Conservation (phyloP, 2,888 invertebrate species). For the Ariolimax columbianus region DNA sequence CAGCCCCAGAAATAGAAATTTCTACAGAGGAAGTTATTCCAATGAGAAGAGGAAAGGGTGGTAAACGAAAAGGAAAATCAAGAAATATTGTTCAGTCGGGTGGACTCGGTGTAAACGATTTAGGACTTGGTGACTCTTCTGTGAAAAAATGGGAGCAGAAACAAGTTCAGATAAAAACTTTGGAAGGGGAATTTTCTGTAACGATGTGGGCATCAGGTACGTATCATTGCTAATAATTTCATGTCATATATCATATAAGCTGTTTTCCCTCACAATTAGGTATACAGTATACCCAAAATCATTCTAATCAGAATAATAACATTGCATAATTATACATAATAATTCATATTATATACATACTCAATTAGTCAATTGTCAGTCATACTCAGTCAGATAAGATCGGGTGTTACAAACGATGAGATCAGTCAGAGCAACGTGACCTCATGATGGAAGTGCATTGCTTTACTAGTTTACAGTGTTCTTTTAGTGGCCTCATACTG, state of each 20-base stretch:
- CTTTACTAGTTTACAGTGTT: background rate
- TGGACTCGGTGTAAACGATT: constrained; percentile 66
- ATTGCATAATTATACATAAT: no score
- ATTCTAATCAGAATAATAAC: no score
- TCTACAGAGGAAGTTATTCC: constrained; percentile 82
- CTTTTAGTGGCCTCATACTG: background rate
- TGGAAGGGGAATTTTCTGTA: constrained; percentile 94
- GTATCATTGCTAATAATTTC: constrained; percentile 63
- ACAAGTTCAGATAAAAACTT: constrained; percentile 96
- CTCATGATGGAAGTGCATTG: background rate
- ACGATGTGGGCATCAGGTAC: constrained; percentile 98
- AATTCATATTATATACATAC: no score
- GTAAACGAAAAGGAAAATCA: constrained; percentile 77
- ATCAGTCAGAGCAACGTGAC: constrained; percentile 14
- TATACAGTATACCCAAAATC: no score
- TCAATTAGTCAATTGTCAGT: no score
- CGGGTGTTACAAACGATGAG: background rate
- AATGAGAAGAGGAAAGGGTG: constrained; percentile 73
- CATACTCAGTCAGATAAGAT: no score
- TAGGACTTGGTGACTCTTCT: constrained; percentile 61
- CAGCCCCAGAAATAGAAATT: constrained; percentile 84
- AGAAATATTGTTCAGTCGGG: constrained; percentile 62
- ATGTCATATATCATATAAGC: no score
- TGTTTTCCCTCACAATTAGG: no score
- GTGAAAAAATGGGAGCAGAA: constrained; percentile 95